Evolutionary conservation across 2,888 invertebrate species (phyloP).

Genomic region (Drosophila peninsularis): DNA sequence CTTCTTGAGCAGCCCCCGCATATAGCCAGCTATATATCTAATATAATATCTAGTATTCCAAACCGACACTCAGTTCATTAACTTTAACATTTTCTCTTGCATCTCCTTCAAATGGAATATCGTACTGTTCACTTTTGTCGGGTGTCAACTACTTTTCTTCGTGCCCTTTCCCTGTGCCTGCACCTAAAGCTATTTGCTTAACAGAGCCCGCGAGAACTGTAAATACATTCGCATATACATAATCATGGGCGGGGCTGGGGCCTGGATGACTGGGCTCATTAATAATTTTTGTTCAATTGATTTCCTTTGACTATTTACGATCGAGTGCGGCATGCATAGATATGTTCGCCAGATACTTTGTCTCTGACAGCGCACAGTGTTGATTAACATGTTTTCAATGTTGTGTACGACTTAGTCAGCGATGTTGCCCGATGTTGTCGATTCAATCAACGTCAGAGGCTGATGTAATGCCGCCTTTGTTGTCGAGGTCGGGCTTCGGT

Average conservation of each 20-base stretch:
- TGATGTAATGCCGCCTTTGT: slow-evolving; percentile 72
- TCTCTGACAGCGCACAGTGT: slow-evolving; percentile 21
- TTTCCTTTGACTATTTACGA: slow-evolving; percentile 70
- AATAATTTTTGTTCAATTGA: slow-evolving; percentile 73
- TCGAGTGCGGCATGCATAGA: slow-evolving; percentile 29
- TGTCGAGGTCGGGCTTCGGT: slow-evolving; percentile 61
- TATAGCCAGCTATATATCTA: neutral
- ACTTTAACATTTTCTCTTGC: neutral
- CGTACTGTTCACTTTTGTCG: slow-evolving; percentile 19
- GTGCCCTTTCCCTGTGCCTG: neutral
- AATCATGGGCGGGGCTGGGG: slow-evolving; percentile 16
- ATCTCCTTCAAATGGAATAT: neutral
- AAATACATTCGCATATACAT: slow-evolving; percentile 24
- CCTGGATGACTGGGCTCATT: slow-evolving; percentile 49
- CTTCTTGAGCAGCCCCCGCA: neutral
- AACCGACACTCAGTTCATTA: too few species aligned
- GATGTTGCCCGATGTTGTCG: slow-evolving; percentile 22
- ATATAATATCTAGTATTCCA: too few species aligned
- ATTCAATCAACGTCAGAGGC: slow-evolving; percentile 61
- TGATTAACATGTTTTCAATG: slow-evolving; percentile 57
- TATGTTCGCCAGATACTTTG: slow-evolving; percentile 3
- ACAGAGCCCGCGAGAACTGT: slow-evolving; percentile 25
- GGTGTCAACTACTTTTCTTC: slow-evolving; percentile 16
- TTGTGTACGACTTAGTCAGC: slow-evolving; percentile 42
- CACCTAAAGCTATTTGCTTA: neutral